Percentiles rank a stretch among this genome's conserved stretches.
Conservation (phyloP, 2,888 invertebrate species). For the Agrotis exclamationis region DNA sequence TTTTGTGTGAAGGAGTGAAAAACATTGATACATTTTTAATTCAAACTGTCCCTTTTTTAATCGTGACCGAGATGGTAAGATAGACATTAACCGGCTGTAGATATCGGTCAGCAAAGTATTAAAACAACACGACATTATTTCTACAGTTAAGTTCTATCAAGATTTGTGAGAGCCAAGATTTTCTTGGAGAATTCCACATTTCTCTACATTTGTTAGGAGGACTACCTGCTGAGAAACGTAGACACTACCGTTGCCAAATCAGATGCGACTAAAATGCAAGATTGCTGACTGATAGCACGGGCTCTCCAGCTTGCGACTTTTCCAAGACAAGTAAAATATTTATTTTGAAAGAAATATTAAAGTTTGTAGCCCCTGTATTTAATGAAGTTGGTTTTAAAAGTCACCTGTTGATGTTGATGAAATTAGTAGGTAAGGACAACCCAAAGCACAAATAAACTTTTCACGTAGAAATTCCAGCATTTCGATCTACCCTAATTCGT, state of each 20-base stretch:
- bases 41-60: no score
- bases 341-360: slow-evolving; percentile 42
- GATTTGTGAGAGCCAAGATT: slow-evolving; percentile 38
- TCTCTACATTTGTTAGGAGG: slow-evolving; percentile 37
- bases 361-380: slow-evolving; percentile 24
- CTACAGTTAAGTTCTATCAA: slow-evolving; percentile 12
- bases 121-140: background rate
- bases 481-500: no score
- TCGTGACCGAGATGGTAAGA: no score
- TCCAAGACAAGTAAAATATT: slow-evolving; percentile 24
- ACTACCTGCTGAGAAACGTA: slow-evolving; percentile 49
- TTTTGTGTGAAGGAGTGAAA: no score
- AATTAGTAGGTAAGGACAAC: background rate
- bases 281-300: slow-evolving; percentile 41
- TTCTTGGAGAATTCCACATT: slow-evolving; percentile 26
- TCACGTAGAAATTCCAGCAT: no score
- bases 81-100: background rate
- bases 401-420: background rate
- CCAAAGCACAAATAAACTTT: no score
- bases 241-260: slow-evolving; percentile 59
- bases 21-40: no score
- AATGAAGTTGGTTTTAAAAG: slow-evolving; percentile 34
- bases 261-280: slow-evolving; percentile 56
- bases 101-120: background rate
- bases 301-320: slow-evolving; percentile 33